Evolutionary conservation across 2,888 invertebrate genomes (phyloP).

Genomic region (Lobophora halterata): DNA sequence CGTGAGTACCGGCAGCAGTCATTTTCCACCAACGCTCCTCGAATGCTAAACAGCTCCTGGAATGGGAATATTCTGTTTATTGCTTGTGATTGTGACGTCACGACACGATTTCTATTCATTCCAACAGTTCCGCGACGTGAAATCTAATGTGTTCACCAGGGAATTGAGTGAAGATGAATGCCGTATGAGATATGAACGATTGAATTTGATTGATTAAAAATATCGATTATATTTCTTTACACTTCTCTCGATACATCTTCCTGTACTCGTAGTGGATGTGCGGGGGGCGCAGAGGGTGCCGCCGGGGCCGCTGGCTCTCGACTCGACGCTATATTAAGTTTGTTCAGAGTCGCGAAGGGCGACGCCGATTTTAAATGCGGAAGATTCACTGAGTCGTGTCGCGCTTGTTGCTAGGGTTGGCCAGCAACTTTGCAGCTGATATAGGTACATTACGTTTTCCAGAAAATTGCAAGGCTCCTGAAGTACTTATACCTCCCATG

Average conservation of each 20-base stretch:
- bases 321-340: slow-evolving; percentile 5
- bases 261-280: too few species aligned
- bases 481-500: too few species aligned
- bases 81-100: slow-evolving; percentile 23
- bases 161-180: too few species aligned
- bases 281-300: not conserved
- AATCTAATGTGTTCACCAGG: not conserved
- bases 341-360: slow-evolving; percentile 7
- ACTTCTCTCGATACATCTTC: too few species aligned
- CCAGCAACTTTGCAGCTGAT: not conserved
- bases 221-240: too few species aligned
- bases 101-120: slow-evolving; percentile 21
- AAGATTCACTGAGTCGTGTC: slow-evolving; percentile 7
- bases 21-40: slow-evolving; percentile 16
- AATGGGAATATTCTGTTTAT: slow-evolving; percentile 15
- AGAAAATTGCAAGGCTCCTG: not conserved
- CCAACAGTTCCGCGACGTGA: slow-evolving; percentile 7
- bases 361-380: slow-evolving; percentile 7
- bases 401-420: slow-evolving; percentile 9
- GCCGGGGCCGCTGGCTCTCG: not conserved
- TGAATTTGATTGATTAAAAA: too few species aligned
- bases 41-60: slow-evolving; percentile 24
- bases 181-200: too few species aligned
- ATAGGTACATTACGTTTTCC: too few species aligned
- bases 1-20: slow-evolving; percentile 13